A percentile compares a stretch with the other conserved stretches of the same genome.
Evolutionary conservation across 2,888 invertebrate species (phyloP).

Genomic region (Dynastes hyllus): DNA sequence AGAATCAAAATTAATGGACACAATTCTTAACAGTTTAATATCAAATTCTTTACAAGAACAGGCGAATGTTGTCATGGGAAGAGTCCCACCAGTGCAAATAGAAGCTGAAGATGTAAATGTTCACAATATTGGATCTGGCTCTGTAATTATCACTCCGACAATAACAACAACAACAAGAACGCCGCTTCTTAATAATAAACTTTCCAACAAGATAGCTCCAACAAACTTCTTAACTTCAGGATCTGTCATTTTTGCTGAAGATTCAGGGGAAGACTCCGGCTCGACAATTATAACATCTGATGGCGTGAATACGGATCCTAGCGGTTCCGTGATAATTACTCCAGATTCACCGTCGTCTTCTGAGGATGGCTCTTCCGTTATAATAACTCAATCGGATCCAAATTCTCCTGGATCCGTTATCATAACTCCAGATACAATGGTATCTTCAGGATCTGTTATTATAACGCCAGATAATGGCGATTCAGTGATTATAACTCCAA

Average conservation of each 20-base stretch:
- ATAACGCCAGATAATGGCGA: not conserved
- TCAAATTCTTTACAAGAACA: conserved; percentile 1
- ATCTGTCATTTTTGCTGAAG: too few relatives aligned
- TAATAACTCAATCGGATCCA: not conserved
- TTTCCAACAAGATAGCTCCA: not conserved
- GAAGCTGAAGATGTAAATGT: too few relatives aligned
- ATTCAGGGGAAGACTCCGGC: too few relatives aligned
- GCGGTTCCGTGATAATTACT: not conserved
- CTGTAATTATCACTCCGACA: conserved; percentile 14
- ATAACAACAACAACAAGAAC: not conserved
- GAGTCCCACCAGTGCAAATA: not conserved
- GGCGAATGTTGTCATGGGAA: not conserved
- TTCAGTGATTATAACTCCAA: conserved; percentile 6
- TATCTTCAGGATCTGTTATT: not conserved
- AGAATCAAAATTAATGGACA: not conserved
- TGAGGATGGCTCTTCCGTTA: not conserved
- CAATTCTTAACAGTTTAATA: not conserved
- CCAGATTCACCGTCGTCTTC: not conserved
- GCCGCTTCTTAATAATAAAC: too few relatives aligned
- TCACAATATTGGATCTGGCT: not conserved
- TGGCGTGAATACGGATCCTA: not conserved
- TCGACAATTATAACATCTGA: not conserved
- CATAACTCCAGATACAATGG: conserved; percentile 12
- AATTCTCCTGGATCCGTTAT: not conserved
- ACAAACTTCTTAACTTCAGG: not conserved